Percentiles rank a stretch among this genome's conserved stretches.
Evolutionary conservation across 2,113 vertebrate species (phyloP).

Genomic region (Coturnix japonica): DNA sequence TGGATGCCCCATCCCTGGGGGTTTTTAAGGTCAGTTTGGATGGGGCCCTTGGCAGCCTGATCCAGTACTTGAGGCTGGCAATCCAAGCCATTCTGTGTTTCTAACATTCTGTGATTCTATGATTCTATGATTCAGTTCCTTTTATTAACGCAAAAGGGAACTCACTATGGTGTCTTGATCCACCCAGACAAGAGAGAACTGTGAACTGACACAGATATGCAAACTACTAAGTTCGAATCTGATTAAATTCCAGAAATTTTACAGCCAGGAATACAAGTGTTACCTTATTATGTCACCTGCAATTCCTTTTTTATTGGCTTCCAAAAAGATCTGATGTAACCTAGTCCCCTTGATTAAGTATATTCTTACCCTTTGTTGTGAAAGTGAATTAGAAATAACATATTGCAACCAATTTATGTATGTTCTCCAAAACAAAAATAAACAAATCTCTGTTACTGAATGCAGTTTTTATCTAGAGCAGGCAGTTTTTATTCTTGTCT

Average conservation of each 20-base stretch:
- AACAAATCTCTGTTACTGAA: not conserved
- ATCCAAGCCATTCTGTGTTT: no score
- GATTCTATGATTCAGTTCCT: not conserved
- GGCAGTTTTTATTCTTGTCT: not conserved
- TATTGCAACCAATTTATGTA: not conserved
- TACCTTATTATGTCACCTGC: not conserved
- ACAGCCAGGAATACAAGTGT: not conserved
- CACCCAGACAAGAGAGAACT: not conserved
- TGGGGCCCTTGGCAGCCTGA: no score
- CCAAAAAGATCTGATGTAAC: not conserved
- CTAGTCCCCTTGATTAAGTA: not conserved
- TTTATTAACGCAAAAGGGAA: not conserved
- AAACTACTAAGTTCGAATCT: not conserved
- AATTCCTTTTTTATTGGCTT: not conserved
- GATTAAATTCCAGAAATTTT: constrained; percentile 30
- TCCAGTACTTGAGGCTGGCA: no score
- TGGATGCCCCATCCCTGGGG: no score
- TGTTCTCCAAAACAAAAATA: not conserved
- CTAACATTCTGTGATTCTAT: no score
- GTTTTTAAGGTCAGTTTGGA: no score
- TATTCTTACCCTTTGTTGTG: not conserved
- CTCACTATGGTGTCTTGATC: not conserved
- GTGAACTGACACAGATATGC: not conserved
- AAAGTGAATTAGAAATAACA: not conserved
- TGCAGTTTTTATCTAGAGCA: not conserved